A percentile compares a stretch with the other conserved stretches of the same genome.
phyloP scores from a whole-genome alignment of 2,888 invertebrate species.

The Drosophila eohydei region DNA sequence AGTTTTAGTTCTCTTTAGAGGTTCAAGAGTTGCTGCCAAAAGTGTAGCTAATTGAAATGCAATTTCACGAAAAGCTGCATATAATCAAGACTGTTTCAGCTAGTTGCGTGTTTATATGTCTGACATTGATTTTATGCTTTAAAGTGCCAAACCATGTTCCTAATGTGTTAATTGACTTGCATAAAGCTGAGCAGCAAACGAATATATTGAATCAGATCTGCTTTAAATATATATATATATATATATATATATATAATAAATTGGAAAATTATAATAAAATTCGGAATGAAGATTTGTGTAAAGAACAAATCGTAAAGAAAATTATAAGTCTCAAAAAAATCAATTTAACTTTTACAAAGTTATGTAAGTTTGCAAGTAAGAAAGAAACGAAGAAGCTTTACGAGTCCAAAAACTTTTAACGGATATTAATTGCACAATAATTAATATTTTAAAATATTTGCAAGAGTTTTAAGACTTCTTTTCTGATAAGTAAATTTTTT shows the following conservation, averaged over 20 bases:
- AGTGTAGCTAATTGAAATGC: conserved; percentile 20
- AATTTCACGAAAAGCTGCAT: background rate
- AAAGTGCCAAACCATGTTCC: background rate
- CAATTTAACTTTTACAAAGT: conserved; percentile 5
- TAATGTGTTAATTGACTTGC: background rate
- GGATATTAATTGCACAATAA: background rate
- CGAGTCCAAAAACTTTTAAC: background rate
- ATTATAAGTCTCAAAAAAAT: background rate
- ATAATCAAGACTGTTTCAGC: background rate
- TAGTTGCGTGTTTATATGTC: background rate
- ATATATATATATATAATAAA: background rate
- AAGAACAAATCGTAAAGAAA: background rate
- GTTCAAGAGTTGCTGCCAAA: background rate
- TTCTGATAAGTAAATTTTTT: background rate
- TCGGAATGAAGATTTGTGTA: background rate
- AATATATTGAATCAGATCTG: background rate
- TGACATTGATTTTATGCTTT: background rate
- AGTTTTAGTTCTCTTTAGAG: conserved; percentile 14
- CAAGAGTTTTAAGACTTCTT: background rate
- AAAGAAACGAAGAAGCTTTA: background rate
- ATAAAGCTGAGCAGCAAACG: too few species aligned
- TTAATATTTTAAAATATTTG: background rate
- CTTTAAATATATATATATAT: background rate
- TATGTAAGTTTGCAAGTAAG: background rate
- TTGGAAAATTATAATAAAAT: background rate